A percentile compares a stretch with the other conserved stretches of the same genome.
Conservation (phyloP, 1,140 invertebrate genomes). For the Zaprionus inermis region DNA sequence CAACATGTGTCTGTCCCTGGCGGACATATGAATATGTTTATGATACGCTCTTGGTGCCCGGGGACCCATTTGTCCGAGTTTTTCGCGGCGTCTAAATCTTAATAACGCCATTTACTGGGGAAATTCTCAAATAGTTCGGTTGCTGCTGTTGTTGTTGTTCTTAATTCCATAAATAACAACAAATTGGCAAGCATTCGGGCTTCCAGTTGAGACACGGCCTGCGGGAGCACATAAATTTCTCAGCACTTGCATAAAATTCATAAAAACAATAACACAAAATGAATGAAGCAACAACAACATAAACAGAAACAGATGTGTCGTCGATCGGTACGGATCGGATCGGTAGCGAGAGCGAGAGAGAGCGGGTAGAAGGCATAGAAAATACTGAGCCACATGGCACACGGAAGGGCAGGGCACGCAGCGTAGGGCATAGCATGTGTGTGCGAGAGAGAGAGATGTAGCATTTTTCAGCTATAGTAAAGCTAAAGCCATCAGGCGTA, state of each 20-base stretch:
- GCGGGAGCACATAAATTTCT: slow-evolving; percentile 74
- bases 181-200: slow-evolving; percentile 77
- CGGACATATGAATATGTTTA: neutral
- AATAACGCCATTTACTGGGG: slow-evolving; percentile 54
- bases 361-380: slow-evolving; percentile 20
- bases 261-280: slow-evolving; percentile 65
- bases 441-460: neutral
- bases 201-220: slow-evolving; percentile 50
- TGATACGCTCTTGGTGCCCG: neutral
- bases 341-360: slow-evolving; percentile 12
- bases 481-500: no score
- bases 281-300: slow-evolving; percentile 20
- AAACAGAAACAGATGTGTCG: slow-evolving; percentile 72
- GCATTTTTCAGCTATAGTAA: no score
- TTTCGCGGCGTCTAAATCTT: slow-evolving; percentile 60
- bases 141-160: slow-evolving; percentile 22
- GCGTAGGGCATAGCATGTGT: neutral
- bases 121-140: slow-evolving; percentile 13
- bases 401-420: neutral
- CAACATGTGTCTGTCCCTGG: neutral
- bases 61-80: slow-evolving; percentile 30
- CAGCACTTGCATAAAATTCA: slow-evolving; percentile 79
- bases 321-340: slow-evolving; percentile 11
- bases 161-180: slow-evolving; percentile 69
- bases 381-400: slow-evolving; percentile 17